phyloP scores from a whole-genome alignment of 2,888 invertebrate genomes.

The Drosophila silvestris region DNA sequence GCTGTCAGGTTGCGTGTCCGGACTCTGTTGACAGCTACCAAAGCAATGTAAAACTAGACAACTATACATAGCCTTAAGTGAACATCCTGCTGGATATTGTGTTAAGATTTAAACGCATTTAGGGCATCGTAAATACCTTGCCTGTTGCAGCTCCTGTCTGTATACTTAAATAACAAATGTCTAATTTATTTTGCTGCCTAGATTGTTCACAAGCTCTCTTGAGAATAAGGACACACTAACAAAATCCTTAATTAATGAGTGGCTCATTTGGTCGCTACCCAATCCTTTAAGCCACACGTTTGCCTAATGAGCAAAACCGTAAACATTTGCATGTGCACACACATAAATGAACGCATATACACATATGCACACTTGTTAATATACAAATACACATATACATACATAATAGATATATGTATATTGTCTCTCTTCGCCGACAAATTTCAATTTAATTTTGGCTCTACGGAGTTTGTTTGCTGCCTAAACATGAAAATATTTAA shows the following conservation, averaged over 20 bases:
- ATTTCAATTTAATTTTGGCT: not conserved
- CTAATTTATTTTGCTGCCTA: not conserved
- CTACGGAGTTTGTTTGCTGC: not conserved
- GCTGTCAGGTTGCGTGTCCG: slow-evolving; percentile 5
- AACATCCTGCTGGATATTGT: slow-evolving; percentile 1
- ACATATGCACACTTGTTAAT: not conserved
- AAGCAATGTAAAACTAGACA: not conserved
- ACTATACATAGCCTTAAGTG: not conserved
- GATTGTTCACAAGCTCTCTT: not conserved
- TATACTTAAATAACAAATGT: slow-evolving; percentile 2
- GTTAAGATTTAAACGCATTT: slow-evolving; percentile 1
- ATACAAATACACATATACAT: not conserved
- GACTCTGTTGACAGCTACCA: slow-evolving; percentile 18
- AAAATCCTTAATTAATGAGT: slow-evolving; percentile 21
- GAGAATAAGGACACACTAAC: not conserved
- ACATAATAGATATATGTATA: not conserved
- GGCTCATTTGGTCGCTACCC: slow-evolving; percentile 9
- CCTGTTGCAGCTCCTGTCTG: slow-evolving; percentile 7
- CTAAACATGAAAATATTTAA: not conserved
- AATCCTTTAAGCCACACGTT: slow-evolving; percentile 1
- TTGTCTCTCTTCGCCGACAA: not conserved
- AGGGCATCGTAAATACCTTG: slow-evolving; percentile 7
- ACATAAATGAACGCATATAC: not conserved
- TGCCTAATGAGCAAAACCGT: slow-evolving; percentile 1
- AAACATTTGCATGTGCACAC: slow-evolving; percentile 1